phyloP scores from a whole-genome alignment of 2,888 invertebrate genomes.

The Lochmaea capreae region DNA sequence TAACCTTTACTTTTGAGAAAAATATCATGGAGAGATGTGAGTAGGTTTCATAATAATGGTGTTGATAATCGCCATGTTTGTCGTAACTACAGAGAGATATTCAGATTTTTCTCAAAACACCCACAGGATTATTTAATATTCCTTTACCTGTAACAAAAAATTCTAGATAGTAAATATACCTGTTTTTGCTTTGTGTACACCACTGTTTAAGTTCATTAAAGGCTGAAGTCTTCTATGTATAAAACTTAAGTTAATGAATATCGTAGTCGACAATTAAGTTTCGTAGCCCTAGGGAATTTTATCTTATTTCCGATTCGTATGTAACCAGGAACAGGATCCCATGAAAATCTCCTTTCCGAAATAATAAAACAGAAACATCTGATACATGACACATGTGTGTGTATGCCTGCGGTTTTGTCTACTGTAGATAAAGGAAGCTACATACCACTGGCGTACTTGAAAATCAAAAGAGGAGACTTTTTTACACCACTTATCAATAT shows the following conservation, averaged over 20 bases:
- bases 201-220: background rate
- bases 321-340: constrained; percentile 42
- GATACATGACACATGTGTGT: constrained; percentile 29
- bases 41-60: too few species aligned
- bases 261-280: constrained; percentile 9
- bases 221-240: background rate
- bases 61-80: too few species aligned
- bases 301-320: constrained; percentile 39
- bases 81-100: too few species aligned
- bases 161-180: too few species aligned
- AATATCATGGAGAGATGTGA: too few species aligned
- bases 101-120: too few species aligned
- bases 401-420: constrained; percentile 1
- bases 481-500: background rate
- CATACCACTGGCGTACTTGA: background rate
- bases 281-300: constrained; percentile 33
- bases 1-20: too few species aligned
- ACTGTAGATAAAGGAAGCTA: constrained; percentile 1
- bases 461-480: background rate
- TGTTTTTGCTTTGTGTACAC: background rate
- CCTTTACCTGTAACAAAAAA: too few species aligned
- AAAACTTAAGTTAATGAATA: constrained; percentile 17
- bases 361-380: constrained; percentile 45
- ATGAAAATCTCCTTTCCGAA: constrained; percentile 41
- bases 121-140: too few species aligned